These are phyloP conservation scores for Crypturellus tataupa DNA, from an alignment of 2,797 vertebrate species.

Conservation along the genomic window DNA sequence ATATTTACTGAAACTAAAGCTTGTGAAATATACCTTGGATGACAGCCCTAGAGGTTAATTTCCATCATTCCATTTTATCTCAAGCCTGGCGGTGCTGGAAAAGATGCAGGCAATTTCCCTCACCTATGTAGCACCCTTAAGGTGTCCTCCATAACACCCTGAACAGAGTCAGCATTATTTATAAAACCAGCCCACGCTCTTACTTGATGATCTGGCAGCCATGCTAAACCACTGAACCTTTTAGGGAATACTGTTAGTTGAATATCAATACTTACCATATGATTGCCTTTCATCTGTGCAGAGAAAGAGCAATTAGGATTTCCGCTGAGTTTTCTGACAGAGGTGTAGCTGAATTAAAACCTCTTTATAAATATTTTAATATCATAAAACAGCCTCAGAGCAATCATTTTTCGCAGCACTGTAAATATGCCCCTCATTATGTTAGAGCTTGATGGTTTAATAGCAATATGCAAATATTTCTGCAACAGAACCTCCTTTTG, in stretches of 20 bases:
- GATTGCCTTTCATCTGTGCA: constrained; percentile 70
- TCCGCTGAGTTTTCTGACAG: constrained; percentile 66
- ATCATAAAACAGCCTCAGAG: constrained; percentile 58
- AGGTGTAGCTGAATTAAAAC: constrained; percentile 73
- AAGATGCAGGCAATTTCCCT: neutral
- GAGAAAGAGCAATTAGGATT: constrained; percentile 74
- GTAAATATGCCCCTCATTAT: constrained; percentile 76
- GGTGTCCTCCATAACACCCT: constrained; percentile 25
- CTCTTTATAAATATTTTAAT: constrained; percentile 81
- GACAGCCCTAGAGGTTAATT: neutral
- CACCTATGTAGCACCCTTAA: neutral
- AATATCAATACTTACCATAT: constrained; percentile 73
- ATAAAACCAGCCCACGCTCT: constrained; percentile 41
- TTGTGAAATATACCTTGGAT: neutral
- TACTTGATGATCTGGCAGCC: constrained; percentile 70
- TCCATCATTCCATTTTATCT: neutral
- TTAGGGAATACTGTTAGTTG: constrained; percentile 64
- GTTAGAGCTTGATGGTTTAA: constrained; percentile 68
- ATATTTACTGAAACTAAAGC: neutral
- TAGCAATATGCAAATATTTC: constrained; percentile 71
- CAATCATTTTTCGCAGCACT: constrained; percentile 67
- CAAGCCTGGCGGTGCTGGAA: neutral
- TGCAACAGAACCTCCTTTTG: constrained; percentile 57
- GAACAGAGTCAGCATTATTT: constrained; percentile 54
- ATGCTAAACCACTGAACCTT: constrained; percentile 60